Base-by-base conservation (phyloP, 2,888 invertebrate genomes). In the Toxonevra muliebris region DNA sequence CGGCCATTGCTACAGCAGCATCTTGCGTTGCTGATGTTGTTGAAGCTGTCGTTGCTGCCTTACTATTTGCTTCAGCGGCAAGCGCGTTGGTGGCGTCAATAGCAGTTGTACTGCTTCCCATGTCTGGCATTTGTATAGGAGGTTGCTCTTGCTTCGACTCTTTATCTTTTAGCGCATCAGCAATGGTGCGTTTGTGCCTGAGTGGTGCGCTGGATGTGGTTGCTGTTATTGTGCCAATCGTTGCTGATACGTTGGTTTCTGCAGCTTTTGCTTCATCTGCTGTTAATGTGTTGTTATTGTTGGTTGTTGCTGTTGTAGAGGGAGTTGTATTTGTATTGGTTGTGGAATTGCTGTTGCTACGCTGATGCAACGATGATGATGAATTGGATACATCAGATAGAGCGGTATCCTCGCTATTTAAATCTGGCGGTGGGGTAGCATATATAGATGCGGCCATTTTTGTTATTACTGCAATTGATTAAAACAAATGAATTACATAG, bases 371-470 rank as follows among this genome's bases (percentile, higher is more conserved):
- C 75, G 80, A 79, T 73, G 77, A 76, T 64, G 84, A 84, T 74
- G 84, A 81, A 77, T 84, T 86, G 70, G 85, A 86, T 76, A 83
- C 86, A 78, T 86, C 85, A 74, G 85, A 85, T 70, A 85, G 80
- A 75, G 85, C 84, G 74, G 86, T 85, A 73, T 86, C 86, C 70
- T 87, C 86, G 76, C 86, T 86, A 74, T 87, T 87, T 77, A 82
- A 74, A 77, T 83, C 82, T 58, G 86, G 82, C 69, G 85, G 85
- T 80, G 85, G 85, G 77, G 85, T 86, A 80, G 85, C 85, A 82
- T 86, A 86, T 76, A 86, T 84, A 77, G 86, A 86, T 78, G 85
- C 84, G 80, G 86, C 85, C 85, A 86, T 86, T 77, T 82, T 84
- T 78, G 79, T 80, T 82, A 84, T 83, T 83, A 82, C 82, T 85